Evolutionary conservation across 2,797 vertebrate genomes (phyloP), one percentile per base, ranked within the genome.

Genomic region (Anisognathus igniventris): DNA sequence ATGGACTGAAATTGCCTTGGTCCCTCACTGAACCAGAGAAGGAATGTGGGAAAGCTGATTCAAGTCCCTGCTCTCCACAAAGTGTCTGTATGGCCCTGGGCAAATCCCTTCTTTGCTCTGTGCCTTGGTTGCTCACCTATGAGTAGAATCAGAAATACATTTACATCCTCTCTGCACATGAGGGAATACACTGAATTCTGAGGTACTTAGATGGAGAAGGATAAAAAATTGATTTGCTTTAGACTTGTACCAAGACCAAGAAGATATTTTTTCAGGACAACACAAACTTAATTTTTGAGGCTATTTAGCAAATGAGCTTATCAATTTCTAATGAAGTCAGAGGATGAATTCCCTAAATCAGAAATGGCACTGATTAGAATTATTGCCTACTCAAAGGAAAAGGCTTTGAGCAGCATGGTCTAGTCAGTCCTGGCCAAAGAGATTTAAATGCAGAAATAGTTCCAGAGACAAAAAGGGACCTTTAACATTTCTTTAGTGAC

Each of bases 11-110:
- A 81, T 71, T 1, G 3, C 60, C 56, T 66, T 53, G 54, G 31
- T 92, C 56, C 86, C 44, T 81, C 72, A 53, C 73, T 91, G 94
- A 96, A 95, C 92, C 77, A 78, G 73, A 75, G 62, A 81, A 90
- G 48, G 93, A 95, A 96, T 88, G 93, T 79, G 70, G 79, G 73
- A 90, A 75, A 90, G 76, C 88, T 88, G 58, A 62, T 95, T 94
- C 82, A 66, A 53, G 93, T 31, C 86, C 7, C 54, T 78, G 79
- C 58, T 88, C 33, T 88, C 70, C 56, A 75, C 33, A 42, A 50
- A 74, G 28, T 35, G 56, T 62, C 79, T 86, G 19, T 5, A 66
- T 16, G 39, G 58, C 86, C 83, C 58, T 70, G 66, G 58, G 88
- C 73, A 95, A 83, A 84, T n/a, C 79, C 14, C 37, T 71, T 58